Evolutionary conservation across 2,797 vertebrate genomes (phyloP).

Genomic region (Xenentodon cancila): DNA sequence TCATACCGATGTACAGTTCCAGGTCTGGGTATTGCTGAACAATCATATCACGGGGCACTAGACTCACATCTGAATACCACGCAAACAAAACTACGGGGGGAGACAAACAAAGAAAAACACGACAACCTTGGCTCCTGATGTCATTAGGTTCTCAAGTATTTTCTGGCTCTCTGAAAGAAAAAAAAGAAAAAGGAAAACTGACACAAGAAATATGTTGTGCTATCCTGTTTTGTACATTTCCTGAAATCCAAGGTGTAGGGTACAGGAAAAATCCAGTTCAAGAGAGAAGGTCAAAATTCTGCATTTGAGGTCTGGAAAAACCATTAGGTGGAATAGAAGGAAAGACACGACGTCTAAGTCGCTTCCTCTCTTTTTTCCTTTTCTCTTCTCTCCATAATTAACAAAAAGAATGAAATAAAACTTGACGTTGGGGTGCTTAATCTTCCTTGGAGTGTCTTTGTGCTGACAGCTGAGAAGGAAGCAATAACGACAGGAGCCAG

Average conservation of each 20-base stretch:
- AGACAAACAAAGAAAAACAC: conserved; percentile 36
- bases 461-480: conserved; percentile 46
- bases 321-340: conserved; percentile 70
- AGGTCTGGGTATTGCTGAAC: conserved; percentile 7
- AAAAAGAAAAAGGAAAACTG: conserved; percentile 34
- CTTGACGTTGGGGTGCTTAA: conserved; percentile 8
- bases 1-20: neutral
- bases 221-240: conserved; percentile 82
- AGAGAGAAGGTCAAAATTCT: conserved; percentile 63
- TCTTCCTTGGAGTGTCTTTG: conserved; percentile 43
- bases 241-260: conserved; percentile 75
- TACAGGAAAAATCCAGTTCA: conserved; percentile 66
- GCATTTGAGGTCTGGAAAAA: conserved; percentile 73
- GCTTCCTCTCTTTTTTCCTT: conserved; percentile 59
- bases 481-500: conserved; percentile 39
- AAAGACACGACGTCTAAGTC: conserved; percentile 72
- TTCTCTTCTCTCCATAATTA: conserved; percentile 63
- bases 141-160: conserved; percentile 54
- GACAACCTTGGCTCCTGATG: conserved; percentile 57
- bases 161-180: conserved; percentile 30
- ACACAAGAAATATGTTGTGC: conserved; percentile 68
- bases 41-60: conserved; percentile 1
- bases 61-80: conserved; percentile 2
- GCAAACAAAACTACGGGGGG: conserved; percentile 10
- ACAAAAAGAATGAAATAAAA: conserved; percentile 8